phyloP scores from a whole-genome alignment of 2,113 vertebrate genomes.

The Etia nguti region DNA sequence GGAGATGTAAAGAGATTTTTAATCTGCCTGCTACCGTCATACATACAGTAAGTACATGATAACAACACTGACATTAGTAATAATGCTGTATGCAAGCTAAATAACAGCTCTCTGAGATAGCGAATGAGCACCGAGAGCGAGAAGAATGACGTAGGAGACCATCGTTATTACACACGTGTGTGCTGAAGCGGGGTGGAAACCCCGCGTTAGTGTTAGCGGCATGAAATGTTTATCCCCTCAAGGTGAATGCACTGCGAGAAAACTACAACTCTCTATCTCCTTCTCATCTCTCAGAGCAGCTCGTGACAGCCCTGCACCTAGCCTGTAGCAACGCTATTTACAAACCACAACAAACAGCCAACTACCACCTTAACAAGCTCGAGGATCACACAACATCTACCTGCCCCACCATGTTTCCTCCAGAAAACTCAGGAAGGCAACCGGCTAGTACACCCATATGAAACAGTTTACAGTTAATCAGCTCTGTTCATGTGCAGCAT shows the following conservation, averaged over 20 bases:
- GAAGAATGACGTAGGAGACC: neutral
- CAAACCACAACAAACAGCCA: neutral
- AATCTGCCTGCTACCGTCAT: neutral
- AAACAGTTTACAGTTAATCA: neutral
- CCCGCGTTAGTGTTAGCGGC: neutral
- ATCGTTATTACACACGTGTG: neutral
- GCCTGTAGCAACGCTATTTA: neutral
- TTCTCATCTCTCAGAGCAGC: neutral
- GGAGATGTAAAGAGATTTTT: neutral
- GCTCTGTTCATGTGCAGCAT: fast-evolving
- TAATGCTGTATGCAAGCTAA: neutral
- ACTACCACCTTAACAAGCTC: neutral
- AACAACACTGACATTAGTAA: neutral
- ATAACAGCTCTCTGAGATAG: neutral
- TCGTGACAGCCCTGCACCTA: neutral
- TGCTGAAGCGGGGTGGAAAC: neutral
- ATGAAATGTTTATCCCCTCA: neutral
- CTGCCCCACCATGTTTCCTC: neutral
- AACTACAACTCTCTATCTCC: neutral
- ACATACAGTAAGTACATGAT: neutral
- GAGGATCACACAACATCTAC: neutral
- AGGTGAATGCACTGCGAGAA: fast-evolving
- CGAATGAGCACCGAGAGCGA: neutral
- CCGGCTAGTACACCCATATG: neutral
- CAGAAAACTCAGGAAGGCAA: neutral